phyloP scores from a whole-genome alignment of 2,888 invertebrate genomes.

The Portevinia maculata region DNA sequence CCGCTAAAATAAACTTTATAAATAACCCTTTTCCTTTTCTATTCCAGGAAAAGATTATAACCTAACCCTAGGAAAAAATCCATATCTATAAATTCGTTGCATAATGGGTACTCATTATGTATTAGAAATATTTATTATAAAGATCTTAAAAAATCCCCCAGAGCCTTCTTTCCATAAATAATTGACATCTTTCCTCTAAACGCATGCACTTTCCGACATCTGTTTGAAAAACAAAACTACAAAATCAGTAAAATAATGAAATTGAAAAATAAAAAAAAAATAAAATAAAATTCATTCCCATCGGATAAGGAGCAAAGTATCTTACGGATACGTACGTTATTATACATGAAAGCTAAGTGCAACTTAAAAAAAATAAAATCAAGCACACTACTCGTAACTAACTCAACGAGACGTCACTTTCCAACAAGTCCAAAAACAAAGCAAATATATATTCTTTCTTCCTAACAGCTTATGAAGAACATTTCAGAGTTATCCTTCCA shows the following conservation, averaged over 20 bases:
- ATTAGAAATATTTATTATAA: conserved; percentile 13
- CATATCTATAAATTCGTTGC: no score
- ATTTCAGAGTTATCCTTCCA: conserved; percentile 26
- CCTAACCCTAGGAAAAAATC: no score
- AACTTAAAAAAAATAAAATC: conserved; percentile 21
- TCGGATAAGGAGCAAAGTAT: conserved; percentile 17
- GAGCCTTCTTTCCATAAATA: background rate
- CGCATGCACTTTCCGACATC: conserved; percentile 31
- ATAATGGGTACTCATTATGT: no score
- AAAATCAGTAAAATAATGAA: no score
- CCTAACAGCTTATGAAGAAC: conserved; percentile 35
- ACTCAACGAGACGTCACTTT: conserved; percentile 21
- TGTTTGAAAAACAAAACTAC: conserved; percentile 3
- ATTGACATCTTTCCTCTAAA: conserved; percentile 16
- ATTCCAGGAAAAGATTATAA: no score
- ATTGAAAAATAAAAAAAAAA: background rate
- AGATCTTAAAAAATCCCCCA: conserved; percentile 9
- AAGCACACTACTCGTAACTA: conserved; percentile 13
- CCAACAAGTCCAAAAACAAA: conserved; percentile 23
- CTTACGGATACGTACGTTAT: conserved; percentile 13
- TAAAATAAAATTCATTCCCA: conserved; percentile 21
- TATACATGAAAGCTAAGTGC: conserved; percentile 45
- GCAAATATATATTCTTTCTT: background rate
- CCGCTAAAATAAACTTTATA: no score
- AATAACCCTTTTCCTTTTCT: no score